A percentile compares a stretch with the other conserved stretches of the same genome.
Conservation (phyloP, 2,888 invertebrate species). For the Epsilonema sp. region DNA sequence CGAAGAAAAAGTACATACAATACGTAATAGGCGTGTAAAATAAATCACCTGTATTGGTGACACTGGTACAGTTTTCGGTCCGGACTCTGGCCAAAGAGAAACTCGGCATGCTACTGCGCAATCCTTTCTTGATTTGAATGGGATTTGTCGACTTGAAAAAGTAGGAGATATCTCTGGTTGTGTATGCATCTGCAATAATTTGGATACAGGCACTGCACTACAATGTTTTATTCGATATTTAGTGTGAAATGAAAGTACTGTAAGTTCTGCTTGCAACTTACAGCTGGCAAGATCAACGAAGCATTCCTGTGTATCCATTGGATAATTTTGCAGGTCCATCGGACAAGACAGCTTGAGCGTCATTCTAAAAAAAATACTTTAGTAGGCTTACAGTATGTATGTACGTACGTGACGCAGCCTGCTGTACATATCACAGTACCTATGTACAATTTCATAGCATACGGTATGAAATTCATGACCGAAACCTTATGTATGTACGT, state of each 20-base stretch:
- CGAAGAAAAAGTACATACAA: too few species aligned
- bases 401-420: too few species aligned
- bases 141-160: constrained; percentile 78
- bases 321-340: constrained; percentile 90
- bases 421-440: too few species aligned
- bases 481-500: too few species aligned
- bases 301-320: constrained; percentile 81
- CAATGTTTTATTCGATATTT: too few species aligned
- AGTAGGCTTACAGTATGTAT: too few species aligned
- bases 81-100: constrained; percentile 79
- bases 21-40: too few species aligned
- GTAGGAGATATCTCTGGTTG: constrained; percentile 83
- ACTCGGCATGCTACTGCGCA: constrained; percentile 49
- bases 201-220: too few species aligned
- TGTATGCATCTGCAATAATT: constrained; percentile 86
- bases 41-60: constrained; percentile 87
- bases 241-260: too few species aligned
- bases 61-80: constrained; percentile 84
- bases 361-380: constrained; percentile 45
- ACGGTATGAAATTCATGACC: too few species aligned
- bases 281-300: constrained; percentile 87
- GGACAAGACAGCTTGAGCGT: constrained; percentile 86
- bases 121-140: constrained; percentile 56
- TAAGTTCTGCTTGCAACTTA: too few species aligned
- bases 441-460: too few species aligned